Evolutionary conservation across 2,888 invertebrate species (phyloP).

Genomic region (Pycnomerus fuliginosus): DNA sequence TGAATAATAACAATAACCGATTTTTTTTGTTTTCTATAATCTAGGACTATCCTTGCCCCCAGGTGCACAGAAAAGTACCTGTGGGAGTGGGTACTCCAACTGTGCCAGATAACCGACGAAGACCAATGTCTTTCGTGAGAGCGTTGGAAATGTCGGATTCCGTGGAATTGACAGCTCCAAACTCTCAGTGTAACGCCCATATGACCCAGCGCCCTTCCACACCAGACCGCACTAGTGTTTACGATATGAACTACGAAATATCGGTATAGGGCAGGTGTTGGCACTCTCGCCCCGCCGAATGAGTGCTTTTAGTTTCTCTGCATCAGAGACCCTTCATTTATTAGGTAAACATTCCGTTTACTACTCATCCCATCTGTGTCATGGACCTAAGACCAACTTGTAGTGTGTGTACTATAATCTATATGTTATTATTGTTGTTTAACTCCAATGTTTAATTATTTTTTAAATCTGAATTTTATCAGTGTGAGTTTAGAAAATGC

Average conservation of each 20-base stretch:
- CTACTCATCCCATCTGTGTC: slow-evolving; percentile 26
- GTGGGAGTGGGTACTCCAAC: slow-evolving; percentile 41
- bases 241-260: slow-evolving; percentile 95
- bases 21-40: slow-evolving; percentile 6
- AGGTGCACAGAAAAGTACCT: slow-evolving; percentile 58
- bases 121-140: slow-evolving; percentile 87
- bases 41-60: slow-evolving; percentile 32
- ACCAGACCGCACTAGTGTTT: slow-evolving; percentile 85
- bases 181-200: slow-evolving; percentile 49
- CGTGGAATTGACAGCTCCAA: slow-evolving; percentile 69
- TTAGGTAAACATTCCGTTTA: slow-evolving; percentile 38
- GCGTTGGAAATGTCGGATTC: slow-evolving; percentile 88
- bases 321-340: slow-evolving; percentile 42
- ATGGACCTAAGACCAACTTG: slow-evolving; percentile 27
- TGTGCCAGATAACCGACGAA: slow-evolving; percentile 55
- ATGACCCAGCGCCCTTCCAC: slow-evolving; percentile 55
- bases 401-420: slow-evolving; percentile 43
- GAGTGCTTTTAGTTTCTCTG: slow-evolving; percentile 49
- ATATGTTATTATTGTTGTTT: slow-evolving; percentile 46
- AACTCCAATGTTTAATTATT: slow-evolving; percentile 38
- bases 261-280: slow-evolving; percentile 74
- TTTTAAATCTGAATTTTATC: slow-evolving; percentile 7
- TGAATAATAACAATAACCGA: slow-evolving; percentile 31
- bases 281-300: slow-evolving; percentile 48
- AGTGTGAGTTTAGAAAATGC: slow-evolving; percentile 18